Conservation (phyloP, 2,888 invertebrate species). For the Dasypogon diadema region DNA sequence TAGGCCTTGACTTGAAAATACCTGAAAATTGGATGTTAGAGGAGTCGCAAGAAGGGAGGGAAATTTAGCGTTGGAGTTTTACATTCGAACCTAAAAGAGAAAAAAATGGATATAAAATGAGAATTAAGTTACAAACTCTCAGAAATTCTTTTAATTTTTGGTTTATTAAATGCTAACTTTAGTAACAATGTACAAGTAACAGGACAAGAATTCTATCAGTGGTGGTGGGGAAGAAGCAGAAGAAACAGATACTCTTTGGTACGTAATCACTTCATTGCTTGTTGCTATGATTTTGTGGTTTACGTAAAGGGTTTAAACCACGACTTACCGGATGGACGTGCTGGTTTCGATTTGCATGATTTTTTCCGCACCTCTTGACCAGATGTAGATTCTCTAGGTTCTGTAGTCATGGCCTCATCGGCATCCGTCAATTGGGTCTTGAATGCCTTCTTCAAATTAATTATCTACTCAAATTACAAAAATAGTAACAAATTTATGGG, state of each 20-base stretch:
- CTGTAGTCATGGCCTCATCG: slow-evolving; percentile 87
- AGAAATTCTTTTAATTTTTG: slow-evolving; percentile 44
- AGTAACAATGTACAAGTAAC: slow-evolving; percentile 39
- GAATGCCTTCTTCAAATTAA: slow-evolving; percentile 88
- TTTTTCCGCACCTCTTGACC: slow-evolving; percentile 66
- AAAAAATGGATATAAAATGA: slow-evolving; percentile 46
- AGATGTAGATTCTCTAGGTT: slow-evolving; percentile 73
- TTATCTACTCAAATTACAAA: slow-evolving; percentile 72
- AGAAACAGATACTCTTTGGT: slow-evolving; percentile 27
- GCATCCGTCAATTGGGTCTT: slow-evolving; percentile 84
- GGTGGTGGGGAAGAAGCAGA: slow-evolving; percentile 27
- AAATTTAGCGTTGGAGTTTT: slow-evolving; percentile 54
- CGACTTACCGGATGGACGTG: slow-evolving; percentile 62
- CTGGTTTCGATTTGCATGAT: slow-evolving; percentile 64
- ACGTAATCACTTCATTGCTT: slow-evolving; percentile 6
- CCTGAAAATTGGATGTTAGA: slow-evolving; percentile 33
- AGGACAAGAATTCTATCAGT: slow-evolving; percentile 11
- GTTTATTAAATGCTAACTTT: slow-evolving; percentile 39
- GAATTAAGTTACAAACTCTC: slow-evolving; percentile 13
- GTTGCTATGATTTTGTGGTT: slow-evolving; percentile 26
- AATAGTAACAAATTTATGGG: neutral
- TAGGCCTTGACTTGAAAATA: slow-evolving; percentile 24
- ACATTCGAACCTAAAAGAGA: slow-evolving; percentile 56
- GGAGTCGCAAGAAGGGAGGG: slow-evolving; percentile 15
- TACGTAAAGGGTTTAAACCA: slow-evolving; percentile 59